Conservation (phyloP, 2,888 invertebrate genomes). For the Melipona bicolor region DNA sequence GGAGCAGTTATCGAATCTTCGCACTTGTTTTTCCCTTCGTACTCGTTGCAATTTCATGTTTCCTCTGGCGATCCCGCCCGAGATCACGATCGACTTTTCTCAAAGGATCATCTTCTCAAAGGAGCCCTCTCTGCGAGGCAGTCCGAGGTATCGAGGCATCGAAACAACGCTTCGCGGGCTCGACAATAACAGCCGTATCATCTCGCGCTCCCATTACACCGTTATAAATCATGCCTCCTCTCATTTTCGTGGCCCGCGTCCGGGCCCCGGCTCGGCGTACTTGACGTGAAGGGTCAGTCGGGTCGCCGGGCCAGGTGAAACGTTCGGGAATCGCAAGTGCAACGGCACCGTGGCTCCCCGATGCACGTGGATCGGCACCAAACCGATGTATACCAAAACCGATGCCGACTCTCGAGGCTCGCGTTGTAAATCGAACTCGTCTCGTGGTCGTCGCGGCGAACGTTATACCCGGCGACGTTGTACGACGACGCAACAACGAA, state of each 20-base stretch:
- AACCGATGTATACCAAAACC: neutral
- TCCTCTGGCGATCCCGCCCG: neutral
- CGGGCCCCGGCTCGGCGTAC: slow-evolving; percentile 50
- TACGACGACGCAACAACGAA: slow-evolving; percentile 13
- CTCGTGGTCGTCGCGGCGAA: neutral
- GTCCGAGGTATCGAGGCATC: slow-evolving; percentile 72
- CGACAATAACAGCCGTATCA: slow-evolving; percentile 78
- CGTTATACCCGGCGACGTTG: neutral
- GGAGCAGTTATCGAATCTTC: neutral
- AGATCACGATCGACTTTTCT: slow-evolving; percentile 70
- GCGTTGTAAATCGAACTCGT: slow-evolving; percentile 27
- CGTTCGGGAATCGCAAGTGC: slow-evolving; percentile 56
- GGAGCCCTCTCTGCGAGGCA: slow-evolving; percentile 49
- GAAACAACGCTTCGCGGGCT: slow-evolving; percentile 74
- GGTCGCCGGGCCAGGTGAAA: slow-evolving; percentile 70
- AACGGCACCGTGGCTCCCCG: neutral
- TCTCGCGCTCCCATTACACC: slow-evolving; percentile 80
- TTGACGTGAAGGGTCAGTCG: slow-evolving; percentile 74
- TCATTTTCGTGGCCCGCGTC: slow-evolving; percentile 72
- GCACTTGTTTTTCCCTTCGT: neutral
- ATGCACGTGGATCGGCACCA: neutral
- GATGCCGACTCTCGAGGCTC: neutral
- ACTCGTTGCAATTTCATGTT: neutral
- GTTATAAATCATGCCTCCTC: slow-evolving; percentile 80
- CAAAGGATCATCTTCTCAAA: slow-evolving; percentile 46